Base-by-base conservation (phyloP, 2,113 vertebrate species). In the Smithornis capensis region DNA sequence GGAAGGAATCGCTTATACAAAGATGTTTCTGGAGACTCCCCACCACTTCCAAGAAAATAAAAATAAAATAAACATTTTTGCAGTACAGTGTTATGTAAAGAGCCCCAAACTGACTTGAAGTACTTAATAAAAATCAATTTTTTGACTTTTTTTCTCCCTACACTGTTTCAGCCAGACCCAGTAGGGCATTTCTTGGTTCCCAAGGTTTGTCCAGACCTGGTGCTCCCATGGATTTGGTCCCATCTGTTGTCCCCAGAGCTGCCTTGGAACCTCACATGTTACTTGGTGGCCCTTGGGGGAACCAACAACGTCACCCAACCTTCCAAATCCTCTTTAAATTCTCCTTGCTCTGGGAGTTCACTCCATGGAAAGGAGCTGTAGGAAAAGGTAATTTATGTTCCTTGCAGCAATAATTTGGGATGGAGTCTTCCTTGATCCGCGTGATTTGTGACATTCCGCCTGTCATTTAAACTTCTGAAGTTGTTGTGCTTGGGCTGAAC, bases 181-280 rank as follows among this genome's bases (percentile, higher is more conserved):
- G 0, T 22, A 62, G 35, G 19, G 5, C 2, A 2, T 64, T 79
- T 79, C 63, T 76, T 77, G 50, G 8, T 62, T 33, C 25, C 12
- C 19, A 44, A 47, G 13, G 2, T 50, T 78, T 44, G 19, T 50
- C 13, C 42, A 16, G 5, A 33, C 7, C 27, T 38, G 22, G 3
- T 55, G 50, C 24, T 77, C 17, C 14, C 0, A 0, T 18, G 27
- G 14, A n/a, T 87, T 52, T 8, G 14, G 23, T 52, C 42, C 19
- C 24, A 7, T 28, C 59, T 60, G 0, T 50, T 11, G 14, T 69
- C 23, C 9, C 5, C 24, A 24, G 55, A 37, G 40, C 16, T 69
- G 62, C 17, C 22, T 65, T 64, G 44, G 19, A 12, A 3, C 0
- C 1, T 75, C 38, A 12, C 37, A 3, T 0, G 0, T 21, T 81